Evolutionary conservation across 2,888 invertebrate species (phyloP).

Genomic region (Tortricodes alternella): DNA sequence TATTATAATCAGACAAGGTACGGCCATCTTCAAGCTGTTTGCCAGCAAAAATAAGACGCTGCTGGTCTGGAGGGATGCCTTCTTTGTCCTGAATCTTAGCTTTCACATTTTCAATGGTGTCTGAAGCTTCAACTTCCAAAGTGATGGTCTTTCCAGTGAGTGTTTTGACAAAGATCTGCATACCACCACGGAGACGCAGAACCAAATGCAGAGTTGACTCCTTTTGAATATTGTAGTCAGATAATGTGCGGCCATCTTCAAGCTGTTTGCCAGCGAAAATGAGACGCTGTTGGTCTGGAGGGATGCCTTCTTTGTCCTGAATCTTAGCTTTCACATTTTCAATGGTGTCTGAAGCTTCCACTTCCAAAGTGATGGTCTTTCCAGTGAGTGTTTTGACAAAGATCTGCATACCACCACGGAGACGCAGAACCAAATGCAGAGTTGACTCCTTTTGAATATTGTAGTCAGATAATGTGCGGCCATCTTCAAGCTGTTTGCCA

Average conservation of each 20-base stretch:
- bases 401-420: conserved; percentile 66
- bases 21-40: conserved; percentile 37
- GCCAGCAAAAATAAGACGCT: conserved; percentile 35
- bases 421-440: conserved; percentile 56
- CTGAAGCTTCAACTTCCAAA: conserved; percentile 56
- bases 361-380: conserved; percentile 60
- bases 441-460: conserved; percentile 67
- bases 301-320: conserved; percentile 66
- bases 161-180: conserved; percentile 69
- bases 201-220: conserved; percentile 61
- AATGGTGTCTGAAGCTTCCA: conserved; percentile 65
- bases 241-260: conserved; percentile 60
- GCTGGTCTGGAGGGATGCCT: conserved; percentile 37
- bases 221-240: conserved; percentile 64
- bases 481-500: conserved; percentile 62
- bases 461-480: conserved; percentile 60
- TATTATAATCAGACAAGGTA: conserved; percentile 36
- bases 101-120: conserved; percentile 36
- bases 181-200: conserved; percentile 60
- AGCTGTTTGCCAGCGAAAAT: conserved; percentile 64
- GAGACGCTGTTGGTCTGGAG: conserved; percentile 64
- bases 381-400: conserved; percentile 63
- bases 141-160: conserved; percentile 63
- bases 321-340: conserved; percentile 71
- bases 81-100: conserved; percentile 37